Evolutionary conservation across 2,888 invertebrate species (phyloP).

Genomic region (Teleogryllus oceanicus): DNA sequence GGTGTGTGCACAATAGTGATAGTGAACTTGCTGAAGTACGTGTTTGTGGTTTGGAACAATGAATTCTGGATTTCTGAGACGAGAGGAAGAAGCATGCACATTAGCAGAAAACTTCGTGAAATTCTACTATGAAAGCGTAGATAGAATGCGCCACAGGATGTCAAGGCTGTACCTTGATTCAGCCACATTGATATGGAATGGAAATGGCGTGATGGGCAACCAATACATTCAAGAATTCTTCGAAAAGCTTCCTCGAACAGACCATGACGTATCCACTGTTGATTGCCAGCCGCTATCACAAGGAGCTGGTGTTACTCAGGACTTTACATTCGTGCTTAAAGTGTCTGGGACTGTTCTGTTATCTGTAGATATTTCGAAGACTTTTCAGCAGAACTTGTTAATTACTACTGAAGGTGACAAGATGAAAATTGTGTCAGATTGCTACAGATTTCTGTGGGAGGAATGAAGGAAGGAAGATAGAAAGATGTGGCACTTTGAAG

Average conservation of each 20-base stretch:
- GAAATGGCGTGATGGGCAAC: not conserved
- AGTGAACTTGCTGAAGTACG: no score
- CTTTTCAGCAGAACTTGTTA: slow-evolving; percentile 82
- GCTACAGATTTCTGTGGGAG: slow-evolving; percentile 63
- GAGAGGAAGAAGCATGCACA: no score
- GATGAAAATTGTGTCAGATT: slow-evolving; percentile 91
- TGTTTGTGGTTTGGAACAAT: no score
- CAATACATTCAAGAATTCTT: not conserved
- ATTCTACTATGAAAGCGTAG: not conserved
- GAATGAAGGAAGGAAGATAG: no score
- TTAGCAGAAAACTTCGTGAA: not conserved
- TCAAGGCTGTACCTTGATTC: not conserved
- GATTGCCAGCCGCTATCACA: not conserved
- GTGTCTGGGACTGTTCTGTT: slow-evolving; percentile 79
- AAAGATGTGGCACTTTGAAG: no score
- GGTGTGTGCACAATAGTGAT: no score
- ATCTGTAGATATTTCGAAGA: slow-evolving; percentile 57
- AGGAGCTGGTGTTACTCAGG: not conserved
- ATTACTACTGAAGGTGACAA: slow-evolving; percentile 86
- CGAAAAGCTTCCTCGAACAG: not conserved
- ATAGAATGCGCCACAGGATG: not conserved
- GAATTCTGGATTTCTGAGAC: no score
- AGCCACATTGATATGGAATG: not conserved
- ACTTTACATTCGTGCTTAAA: slow-evolving; percentile 73
- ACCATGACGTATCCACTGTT: not conserved